Percentiles rank a stretch among this genome's conserved stretches.
Conservation (phyloP, 2,888 invertebrate species). For the Hydropsyche betteni region DNA sequence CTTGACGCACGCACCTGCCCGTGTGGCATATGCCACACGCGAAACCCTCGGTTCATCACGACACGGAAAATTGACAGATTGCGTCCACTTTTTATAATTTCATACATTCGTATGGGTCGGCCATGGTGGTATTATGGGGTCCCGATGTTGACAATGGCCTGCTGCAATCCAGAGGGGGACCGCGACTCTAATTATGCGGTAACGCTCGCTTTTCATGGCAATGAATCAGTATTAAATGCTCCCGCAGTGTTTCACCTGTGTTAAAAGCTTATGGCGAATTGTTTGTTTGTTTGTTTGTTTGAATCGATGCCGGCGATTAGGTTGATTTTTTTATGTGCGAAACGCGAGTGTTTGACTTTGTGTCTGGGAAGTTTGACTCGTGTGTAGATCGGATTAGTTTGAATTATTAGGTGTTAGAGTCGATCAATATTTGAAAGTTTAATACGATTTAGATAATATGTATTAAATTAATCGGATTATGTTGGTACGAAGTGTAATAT, state of each 20-base stretch:
- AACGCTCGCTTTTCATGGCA: neutral
- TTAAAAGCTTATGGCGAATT: too few relatives aligned
- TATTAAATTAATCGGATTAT: too few relatives aligned
- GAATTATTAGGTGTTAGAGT: too few relatives aligned
- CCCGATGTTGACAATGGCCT: too few relatives aligned
- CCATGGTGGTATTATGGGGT: neutral
- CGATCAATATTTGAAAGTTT: too few relatives aligned
- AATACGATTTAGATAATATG: too few relatives aligned
- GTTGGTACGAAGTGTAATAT: too few relatives aligned
- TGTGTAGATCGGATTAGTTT: too few relatives aligned
- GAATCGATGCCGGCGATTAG: neutral
- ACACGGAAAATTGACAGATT: conserved; percentile 9
- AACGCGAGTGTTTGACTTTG: too few relatives aligned
- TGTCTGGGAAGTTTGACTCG: too few relatives aligned
- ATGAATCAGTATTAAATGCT: conserved; percentile 8
- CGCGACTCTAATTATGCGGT: conserved; percentile 4
- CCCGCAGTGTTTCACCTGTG: neutral
- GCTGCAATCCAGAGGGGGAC: neutral
- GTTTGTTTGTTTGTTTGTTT: too few relatives aligned
- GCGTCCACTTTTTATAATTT: neutral
- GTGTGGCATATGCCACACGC: conserved; percentile 13
- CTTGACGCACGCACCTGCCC: neutral
- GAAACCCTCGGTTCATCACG: neutral
- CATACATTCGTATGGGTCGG: neutral
- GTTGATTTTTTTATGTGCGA: too few relatives aligned